Evolutionary conservation across 2,113 vertebrate genomes (phyloP).

Genomic region (Ageneiosus marmoratus): DNA sequence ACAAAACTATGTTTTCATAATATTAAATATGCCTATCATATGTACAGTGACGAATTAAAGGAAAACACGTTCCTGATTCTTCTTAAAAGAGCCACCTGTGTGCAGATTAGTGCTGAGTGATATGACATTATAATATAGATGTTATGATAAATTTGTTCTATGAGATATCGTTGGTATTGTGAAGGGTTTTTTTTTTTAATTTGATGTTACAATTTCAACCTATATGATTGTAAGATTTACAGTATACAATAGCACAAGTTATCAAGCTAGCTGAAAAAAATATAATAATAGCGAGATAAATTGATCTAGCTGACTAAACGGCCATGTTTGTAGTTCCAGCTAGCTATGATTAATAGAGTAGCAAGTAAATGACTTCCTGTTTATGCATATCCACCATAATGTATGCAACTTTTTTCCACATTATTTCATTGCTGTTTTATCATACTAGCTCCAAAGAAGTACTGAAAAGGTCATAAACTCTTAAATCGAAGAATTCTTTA

Average conservation of each 20-base stretch:
- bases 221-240: background rate
- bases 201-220: background rate
- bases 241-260: background rate
- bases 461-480: background rate
- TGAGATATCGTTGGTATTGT: background rate
- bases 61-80: background rate
- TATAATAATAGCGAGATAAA: too few relatives aligned
- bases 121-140: background rate
- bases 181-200: background rate
- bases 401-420: too few relatives aligned
- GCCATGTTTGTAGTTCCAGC: background rate
- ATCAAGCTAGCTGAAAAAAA: background rate
- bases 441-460: background rate
- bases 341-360: background rate
- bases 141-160: background rate
- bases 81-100: background rate
- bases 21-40: background rate
- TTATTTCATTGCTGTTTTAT: too few relatives aligned
- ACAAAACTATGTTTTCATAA: too few relatives aligned
- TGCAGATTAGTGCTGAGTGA: background rate
- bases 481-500: slow-evolving; percentile 69
- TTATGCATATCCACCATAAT: background rate
- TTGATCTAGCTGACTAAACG: too few relatives aligned
- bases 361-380: background rate
- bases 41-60: background rate